phyloP scores from a whole-genome alignment of 2,113 vertebrate species.

The Edolisoma coerulescens region DNA sequence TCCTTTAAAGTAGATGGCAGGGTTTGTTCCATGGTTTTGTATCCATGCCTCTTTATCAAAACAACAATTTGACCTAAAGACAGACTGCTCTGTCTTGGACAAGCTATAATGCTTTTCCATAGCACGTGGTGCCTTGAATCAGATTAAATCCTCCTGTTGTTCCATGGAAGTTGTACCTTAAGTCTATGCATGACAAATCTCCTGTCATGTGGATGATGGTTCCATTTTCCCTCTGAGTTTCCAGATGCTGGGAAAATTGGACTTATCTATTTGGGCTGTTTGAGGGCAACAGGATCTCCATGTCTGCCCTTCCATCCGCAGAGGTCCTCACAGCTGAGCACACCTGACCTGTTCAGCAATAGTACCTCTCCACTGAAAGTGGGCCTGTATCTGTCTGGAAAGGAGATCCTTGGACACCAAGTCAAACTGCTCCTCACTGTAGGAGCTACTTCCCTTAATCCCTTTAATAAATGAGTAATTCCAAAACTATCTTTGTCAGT shows the following conservation, averaged over 20 bases:
- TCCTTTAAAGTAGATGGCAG: neutral
- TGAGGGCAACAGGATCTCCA: neutral
- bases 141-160: neutral
- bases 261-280: neutral
- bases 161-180: neutral
- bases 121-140: neutral
- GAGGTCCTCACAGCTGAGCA: neutral
- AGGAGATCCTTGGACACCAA: neutral
- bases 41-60: neutral
- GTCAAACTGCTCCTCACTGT: rapidly evolving
- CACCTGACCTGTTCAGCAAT: neutral
- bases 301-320: neutral
- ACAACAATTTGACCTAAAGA: neutral
- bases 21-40: neutral
- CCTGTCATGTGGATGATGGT: neutral
- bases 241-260: neutral
- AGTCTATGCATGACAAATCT: neutral
- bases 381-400: neutral
- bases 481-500: neutral
- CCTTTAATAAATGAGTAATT: neutral
- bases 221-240: neutral
- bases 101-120: neutral
- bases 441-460: neutral
- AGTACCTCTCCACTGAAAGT: neutral
- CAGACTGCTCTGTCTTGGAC: neutral